Base-by-base conservation (phyloP, 2,113 vertebrate genomes). In the Murina feae region DNA sequence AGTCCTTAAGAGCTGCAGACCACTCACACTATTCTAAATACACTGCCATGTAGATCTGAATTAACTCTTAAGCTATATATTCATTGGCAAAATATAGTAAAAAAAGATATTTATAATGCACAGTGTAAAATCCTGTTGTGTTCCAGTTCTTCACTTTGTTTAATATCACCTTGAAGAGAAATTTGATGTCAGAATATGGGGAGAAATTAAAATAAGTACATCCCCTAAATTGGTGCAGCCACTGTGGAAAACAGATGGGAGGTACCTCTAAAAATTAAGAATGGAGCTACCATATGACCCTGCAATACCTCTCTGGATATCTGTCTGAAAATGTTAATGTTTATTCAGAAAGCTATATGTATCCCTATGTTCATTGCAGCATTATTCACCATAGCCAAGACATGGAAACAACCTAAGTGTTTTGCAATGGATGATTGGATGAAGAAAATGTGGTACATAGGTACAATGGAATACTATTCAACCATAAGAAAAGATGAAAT, bases 191-290 rank as follows among this genome's bases (percentile, higher is more conserved):
- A 53, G 23, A 23, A 65, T 13, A 16, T 23, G 7, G 44, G 13
- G 14, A 96, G 23, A 96, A 84, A 82, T 10, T 65, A 13, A 91
- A 95, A 53, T 79, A 87, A 86, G n/a, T 60, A 85, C 42, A 84
- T 51, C 68, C 4, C 3, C 49, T 91, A 65, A 66, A 66, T 66
- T 66, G 65, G 16, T 35, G 17, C 32, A 66, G 16, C 16, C 65
- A 17, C 65, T 66, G 8, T 66, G 32, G 32, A 35, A 35, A 66
- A 9, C 32, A 66, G 14, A n/a, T n/a, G n/a, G 65, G 32, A 35
- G 3, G 65, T 66, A n/a, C 14, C 65, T 66, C 63, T 8, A n/a
- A 66, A 35, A n/a, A 35, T 66, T 17, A 66, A 66, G 32, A 35
- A n/a, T 18, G 17, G 32, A 66, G 32, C 32, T 35, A 35, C 14